These are phyloP conservation scores for Miopithecus talapoin DNA, from an alignment of 2,797 vertebrate genomes.

Conservation along the genomic window DNA sequence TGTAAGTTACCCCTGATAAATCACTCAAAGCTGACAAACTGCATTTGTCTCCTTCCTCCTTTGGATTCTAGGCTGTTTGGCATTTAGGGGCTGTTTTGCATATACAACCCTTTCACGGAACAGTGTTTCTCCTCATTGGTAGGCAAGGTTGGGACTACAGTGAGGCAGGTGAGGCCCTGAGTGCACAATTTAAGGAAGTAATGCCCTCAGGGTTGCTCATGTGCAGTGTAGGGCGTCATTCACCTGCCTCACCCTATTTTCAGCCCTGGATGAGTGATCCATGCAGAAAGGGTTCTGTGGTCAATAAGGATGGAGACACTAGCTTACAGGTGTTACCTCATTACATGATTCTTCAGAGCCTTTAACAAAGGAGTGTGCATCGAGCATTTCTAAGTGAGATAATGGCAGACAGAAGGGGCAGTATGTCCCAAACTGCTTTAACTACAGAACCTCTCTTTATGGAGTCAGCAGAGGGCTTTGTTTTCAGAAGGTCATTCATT, in stretches of 20 bases:
- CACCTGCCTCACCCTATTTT: background rate
- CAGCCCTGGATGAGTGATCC: background rate
- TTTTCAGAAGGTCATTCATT: background rate
- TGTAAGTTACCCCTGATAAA: background rate
- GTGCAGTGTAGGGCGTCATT: too few relatives aligned
- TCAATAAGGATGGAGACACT: background rate
- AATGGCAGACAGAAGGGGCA: background rate
- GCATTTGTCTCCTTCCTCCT: background rate
- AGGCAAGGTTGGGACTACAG: background rate
- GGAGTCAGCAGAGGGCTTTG: background rate
- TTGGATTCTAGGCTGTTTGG: background rate
- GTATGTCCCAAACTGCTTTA: background rate
- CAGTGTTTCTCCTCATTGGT: rapidly evolving
- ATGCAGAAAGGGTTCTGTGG: background rate
- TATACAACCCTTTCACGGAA: background rate
- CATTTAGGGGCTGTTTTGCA: background rate
- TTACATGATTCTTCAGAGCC: background rate
- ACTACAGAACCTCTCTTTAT: background rate
- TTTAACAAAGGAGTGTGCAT: background rate
- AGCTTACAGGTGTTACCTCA: background rate
- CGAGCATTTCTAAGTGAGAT: background rate
- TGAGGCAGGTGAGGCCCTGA: background rate
- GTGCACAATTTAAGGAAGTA: background rate
- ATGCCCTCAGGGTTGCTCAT: background rate
- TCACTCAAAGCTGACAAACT: background rate